Evolutionary conservation across 2,797 vertebrate genomes (phyloP).

Genomic region (Lophius americanus): DNA sequence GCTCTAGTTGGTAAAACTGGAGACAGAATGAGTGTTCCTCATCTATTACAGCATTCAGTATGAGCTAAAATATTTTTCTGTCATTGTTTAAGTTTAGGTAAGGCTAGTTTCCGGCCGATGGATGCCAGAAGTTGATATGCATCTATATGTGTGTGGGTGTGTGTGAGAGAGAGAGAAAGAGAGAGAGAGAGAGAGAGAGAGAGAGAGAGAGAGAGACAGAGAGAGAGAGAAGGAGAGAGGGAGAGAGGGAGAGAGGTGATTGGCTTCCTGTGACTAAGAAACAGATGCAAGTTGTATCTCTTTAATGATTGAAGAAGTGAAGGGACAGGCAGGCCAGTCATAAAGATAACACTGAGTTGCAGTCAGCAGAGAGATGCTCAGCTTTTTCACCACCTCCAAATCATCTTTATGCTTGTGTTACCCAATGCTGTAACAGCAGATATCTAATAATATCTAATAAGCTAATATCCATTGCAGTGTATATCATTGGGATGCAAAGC

Average conservation of each 20-base stretch:
- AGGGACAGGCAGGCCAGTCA: slow-evolving; percentile 41
- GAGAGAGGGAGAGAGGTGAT: too few relatives aligned
- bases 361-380: slow-evolving; percentile 38
- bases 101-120: slow-evolving; percentile 14
- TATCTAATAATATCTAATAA: too few relatives aligned
- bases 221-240: too few relatives aligned
- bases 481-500: slow-evolving; percentile 43
- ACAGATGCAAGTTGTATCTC: slow-evolving; percentile 21
- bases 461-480: too few relatives aligned
- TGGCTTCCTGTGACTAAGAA: too few relatives aligned
- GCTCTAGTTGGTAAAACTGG: slow-evolving; percentile 4
- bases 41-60: slow-evolving; percentile 14
- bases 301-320: slow-evolving; percentile 50
- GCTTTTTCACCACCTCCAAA: slow-evolving; percentile 62
- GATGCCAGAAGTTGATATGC: slow-evolving; percentile 10
- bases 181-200: slow-evolving; percentile 7
- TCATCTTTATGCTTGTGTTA: slow-evolving; percentile 58
- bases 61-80: slow-evolving; percentile 4
- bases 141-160: slow-evolving; percentile 10
- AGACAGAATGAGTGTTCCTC: slow-evolving; percentile 16
- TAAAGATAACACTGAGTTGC: slow-evolving; percentile 46
- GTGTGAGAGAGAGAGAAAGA: slow-evolving; percentile 16
- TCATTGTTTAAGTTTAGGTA: slow-evolving; percentile 15
- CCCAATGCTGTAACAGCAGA: slow-evolving; percentile 16
- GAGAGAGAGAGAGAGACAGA: too few relatives aligned